Evolutionary conservation across 2,113 vertebrate genomes (phyloP), one percentile per base, ranked within the genome.

Genomic region (Chaetops frenatus): DNA sequence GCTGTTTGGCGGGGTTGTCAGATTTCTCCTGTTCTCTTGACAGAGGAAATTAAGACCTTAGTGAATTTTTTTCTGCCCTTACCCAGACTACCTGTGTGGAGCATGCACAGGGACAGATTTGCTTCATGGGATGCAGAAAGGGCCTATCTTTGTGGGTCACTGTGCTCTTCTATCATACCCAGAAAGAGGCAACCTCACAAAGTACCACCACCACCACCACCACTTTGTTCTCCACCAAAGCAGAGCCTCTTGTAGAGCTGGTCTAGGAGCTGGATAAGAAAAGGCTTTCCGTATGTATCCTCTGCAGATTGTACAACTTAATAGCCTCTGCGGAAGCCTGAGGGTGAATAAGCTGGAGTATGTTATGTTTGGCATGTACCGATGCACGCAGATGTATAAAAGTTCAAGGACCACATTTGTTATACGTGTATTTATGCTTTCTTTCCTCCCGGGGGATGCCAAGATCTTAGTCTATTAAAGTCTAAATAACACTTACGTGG

Each of bases 401-500:
- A 92, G 89, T 95, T 95, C 95, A 95, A 91, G 93, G 91, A 90
- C 74, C 22, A 36, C 23, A 65, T 92, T 91, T 88, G 70, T 86
- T 96, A 70, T n/a, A 74, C 10, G 22, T 66, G 78, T 82, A 93
- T 92, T 94, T 95, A 87, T 94, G 88, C 67, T 78, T 82, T 88
- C 58, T 82, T 94, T 95, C 84, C 89, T 89, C 93, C 58, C 91
- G 72, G 21, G 38, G 42, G 81, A 95, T 73, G 69, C 31, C 54
- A 77, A 82, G 74, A 77, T 87, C 35, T 82, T 91, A 95, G 95
- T 91, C 91, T 89, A 61, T 35, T 91, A 80, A 95, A 92, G 56
- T 81, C 73, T 78, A 72, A 90, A 44, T 84, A 89, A 91, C 45
- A 77, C 47, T 94, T 87, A 77, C 48, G 73, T 45, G 61, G 48